These are phyloP conservation scores for Spisula solida DNA, from an alignment of 2,888 invertebrate genomes.

Conservation along the genomic window DNA sequence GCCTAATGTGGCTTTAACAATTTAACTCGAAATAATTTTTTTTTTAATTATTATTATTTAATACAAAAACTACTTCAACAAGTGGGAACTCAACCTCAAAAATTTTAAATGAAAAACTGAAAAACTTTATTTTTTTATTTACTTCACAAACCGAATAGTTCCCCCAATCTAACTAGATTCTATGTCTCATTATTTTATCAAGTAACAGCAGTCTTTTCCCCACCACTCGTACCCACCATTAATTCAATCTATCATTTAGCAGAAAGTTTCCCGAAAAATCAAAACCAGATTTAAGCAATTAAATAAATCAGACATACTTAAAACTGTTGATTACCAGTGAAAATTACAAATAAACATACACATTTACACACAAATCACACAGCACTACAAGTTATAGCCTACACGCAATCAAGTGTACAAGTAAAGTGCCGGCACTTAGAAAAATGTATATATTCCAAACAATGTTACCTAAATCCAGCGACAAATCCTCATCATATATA, in stretches of 20 bases:
- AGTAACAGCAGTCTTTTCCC: background rate
- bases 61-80: too few relatives aligned
- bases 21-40: too few relatives aligned
- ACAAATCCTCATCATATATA: background rate
- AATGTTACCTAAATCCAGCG: background rate
- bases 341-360: conserved; percentile 8
- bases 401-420: background rate
- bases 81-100: too few relatives aligned
- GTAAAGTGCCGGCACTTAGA: background rate
- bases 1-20: too few relatives aligned
- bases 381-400: conserved; percentile 3
- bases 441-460: background rate
- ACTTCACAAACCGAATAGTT: background rate
- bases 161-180: background rate
- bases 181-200: conserved; percentile 8
- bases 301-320: conserved; percentile 23
- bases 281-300: conserved; percentile 22
- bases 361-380: background rate
- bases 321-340: conserved; percentile 16
- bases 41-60: too few relatives aligned
- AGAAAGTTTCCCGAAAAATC: background rate
- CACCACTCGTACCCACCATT: background rate
- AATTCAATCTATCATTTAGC: conserved; percentile 9
- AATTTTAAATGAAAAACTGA: background rate
- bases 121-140: background rate